phyloP scores from a whole-genome alignment of 2,888 invertebrate genomes.

The Drosophila neonasuta region DNA sequence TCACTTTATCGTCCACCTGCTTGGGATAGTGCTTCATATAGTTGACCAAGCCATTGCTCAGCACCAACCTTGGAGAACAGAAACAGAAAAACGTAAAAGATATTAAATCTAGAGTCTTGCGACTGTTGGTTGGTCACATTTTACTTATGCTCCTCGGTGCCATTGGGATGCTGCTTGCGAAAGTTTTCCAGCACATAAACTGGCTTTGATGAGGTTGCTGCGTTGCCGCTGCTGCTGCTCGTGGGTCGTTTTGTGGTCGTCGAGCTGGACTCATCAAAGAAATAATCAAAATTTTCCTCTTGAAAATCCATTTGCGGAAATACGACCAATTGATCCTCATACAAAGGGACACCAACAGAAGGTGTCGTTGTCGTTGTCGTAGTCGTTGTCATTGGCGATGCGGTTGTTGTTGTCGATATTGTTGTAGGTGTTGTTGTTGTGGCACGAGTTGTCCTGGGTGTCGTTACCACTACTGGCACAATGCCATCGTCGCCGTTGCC shows the following conservation, averaged over 20 bases:
- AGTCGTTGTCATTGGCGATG: slow-evolving; percentile 1
- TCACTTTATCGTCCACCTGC: slow-evolving; percentile 45
- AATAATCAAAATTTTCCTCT: slow-evolving; percentile 66
- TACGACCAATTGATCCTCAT: slow-evolving; percentile 72
- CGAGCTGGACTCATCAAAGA: slow-evolving; percentile 56
- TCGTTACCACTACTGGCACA: slow-evolving; percentile 23
- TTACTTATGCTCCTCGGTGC: slow-evolving; percentile 75
- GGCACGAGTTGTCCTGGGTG: slow-evolving; percentile 26
- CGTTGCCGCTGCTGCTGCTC: not conserved
- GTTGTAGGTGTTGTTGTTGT: slow-evolving; percentile 5
- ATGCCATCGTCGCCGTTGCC: slow-evolving; percentile 44
- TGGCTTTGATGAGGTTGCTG: slow-evolving; percentile 11
- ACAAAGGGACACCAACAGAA: slow-evolving; percentile 57
- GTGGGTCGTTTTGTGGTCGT: slow-evolving; percentile 12
- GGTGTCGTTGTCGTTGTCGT: slow-evolving; percentile 25
- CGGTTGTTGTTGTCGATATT: slow-evolving; percentile 2
- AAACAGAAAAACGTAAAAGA: not conserved
- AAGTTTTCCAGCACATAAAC: slow-evolving; percentile 73
- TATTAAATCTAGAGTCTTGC: not conserved
- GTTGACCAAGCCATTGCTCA: slow-evolving; percentile 76
- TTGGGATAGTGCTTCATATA: slow-evolving; percentile 75
- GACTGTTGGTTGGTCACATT: slow-evolving; percentile 21
- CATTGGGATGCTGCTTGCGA: slow-evolving; percentile 69
- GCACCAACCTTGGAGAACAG: slow-evolving; percentile 55
- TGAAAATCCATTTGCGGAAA: slow-evolving; percentile 72